Conservation (phyloP, 2,888 invertebrate genomes). For the Allophyes oxyacanthae region DNA sequence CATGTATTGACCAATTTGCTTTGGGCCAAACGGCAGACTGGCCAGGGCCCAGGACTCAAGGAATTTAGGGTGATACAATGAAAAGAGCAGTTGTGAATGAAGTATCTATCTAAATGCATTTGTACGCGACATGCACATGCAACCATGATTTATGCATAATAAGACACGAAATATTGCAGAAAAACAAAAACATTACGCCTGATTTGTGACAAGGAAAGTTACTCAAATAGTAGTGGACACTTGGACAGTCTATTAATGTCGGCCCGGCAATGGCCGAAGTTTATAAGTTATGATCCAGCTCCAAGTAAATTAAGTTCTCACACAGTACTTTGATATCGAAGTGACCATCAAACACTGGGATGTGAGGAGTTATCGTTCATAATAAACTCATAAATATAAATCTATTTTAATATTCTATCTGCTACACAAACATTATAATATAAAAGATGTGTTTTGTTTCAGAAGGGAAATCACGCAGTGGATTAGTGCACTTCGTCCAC, state of each 20-base stretch:
- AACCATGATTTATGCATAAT: conserved; percentile 20
- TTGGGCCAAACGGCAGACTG: too few relatives aligned
- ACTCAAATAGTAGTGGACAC: conserved; percentile 39
- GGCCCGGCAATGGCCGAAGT: conserved; percentile 33
- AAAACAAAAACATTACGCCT: conserved; percentile 47
- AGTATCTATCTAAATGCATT: too few relatives aligned
- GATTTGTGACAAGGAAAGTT: conserved; percentile 47
- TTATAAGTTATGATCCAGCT: conserved; percentile 41
- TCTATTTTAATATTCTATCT: too few relatives aligned
- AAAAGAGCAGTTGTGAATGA: too few relatives aligned
- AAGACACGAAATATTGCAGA: conserved; percentile 25
- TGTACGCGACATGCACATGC: too few relatives aligned
- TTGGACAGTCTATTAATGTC: conserved; percentile 45
- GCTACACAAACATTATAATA: too few relatives aligned
- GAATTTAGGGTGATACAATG: too few relatives aligned
- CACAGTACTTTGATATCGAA: conserved; percentile 34
- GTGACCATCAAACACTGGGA: conserved; percentile 19
- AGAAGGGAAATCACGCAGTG: conserved; percentile 18
- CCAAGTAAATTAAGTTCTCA: conserved; percentile 43
- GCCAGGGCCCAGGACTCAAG: too few relatives aligned
- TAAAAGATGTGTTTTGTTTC: conserved; percentile 37
- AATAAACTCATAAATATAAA: too few relatives aligned
- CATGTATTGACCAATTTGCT: too few relatives aligned
- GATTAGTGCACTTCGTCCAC: too few relatives aligned
- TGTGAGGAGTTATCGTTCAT: too few relatives aligned